phyloP scores from a whole-genome alignment of 2,888 invertebrate species.

The Tholera decimalis region DNA sequence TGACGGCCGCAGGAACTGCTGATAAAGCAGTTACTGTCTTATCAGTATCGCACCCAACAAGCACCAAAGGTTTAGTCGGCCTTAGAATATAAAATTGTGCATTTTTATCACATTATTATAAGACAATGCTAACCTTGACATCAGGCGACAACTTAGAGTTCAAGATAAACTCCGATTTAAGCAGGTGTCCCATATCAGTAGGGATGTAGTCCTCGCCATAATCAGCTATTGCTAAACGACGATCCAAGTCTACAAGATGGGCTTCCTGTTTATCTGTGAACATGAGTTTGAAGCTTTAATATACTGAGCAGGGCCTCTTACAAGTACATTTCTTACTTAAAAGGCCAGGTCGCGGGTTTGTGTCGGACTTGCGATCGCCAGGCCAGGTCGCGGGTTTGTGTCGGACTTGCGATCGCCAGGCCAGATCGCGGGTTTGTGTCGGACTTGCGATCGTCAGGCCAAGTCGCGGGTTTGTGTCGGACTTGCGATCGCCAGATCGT shows the following conservation, averaged over 20 bases:
- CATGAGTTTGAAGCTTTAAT: constrained; percentile 25
- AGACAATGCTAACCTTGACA: constrained; percentile 78
- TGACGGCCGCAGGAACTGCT: neutral
- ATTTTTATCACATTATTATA: neutral
- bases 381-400: too few relatives aligned
- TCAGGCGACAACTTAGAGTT: constrained; percentile 88
- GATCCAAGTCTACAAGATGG: constrained; percentile 91
- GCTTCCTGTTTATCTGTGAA: constrained; percentile 91
- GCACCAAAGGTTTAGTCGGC: neutral
- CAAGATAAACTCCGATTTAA: constrained; percentile 86
- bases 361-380: too few relatives aligned
- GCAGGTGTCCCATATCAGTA: constrained; percentile 84
- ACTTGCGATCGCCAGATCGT: too few relatives aligned
- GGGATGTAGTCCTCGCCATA: constrained; percentile 93
- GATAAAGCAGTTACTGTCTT: neutral
- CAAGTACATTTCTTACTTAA: too few relatives aligned
- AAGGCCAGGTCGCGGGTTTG: too few relatives aligned
- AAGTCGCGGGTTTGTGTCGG: too few relatives aligned
- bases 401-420: too few relatives aligned
- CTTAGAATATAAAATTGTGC: neutral
- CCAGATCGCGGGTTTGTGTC: too few relatives aligned
- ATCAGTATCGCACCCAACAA: neutral
- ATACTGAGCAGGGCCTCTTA: neutral
- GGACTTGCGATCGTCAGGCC: too few relatives aligned
- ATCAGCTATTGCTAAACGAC: constrained; percentile 92